Base-by-base conservation (phyloP, 2,888 invertebrate species). In the Cheiracanthium punctorium region DNA sequence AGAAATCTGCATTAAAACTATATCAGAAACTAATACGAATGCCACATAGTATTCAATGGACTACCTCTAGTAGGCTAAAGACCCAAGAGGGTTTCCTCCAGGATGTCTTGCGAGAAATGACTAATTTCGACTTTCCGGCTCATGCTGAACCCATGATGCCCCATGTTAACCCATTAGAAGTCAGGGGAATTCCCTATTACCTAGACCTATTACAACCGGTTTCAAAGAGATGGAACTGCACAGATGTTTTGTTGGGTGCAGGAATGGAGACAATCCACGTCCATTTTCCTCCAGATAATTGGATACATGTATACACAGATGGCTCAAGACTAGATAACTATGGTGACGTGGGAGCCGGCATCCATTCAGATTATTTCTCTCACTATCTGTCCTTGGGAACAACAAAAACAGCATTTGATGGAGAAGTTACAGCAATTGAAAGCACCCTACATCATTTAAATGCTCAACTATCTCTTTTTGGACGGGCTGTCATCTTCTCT, bases 1-100 rank as follows among this genome's bases (percentile, higher is more conserved):
- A 20, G 37, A 70, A 70, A 70, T 37, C 70, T 20, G 20, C 70
- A n/a, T n/a, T 70, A n/a, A 33, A 37, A 20, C 70, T 70, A n/a
- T n/a, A 37, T 70, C 70, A 70, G 37, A 70, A 70, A 70, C n/a
- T 70, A 20, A 33, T 70, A 20, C 12, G 37, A 17, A 0, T 70
- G 33, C 71, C 43, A 14, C 43, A 43, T 43, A 71, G 8, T 29
- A 14, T 8, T n/a, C 32, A n/a, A 14, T 71, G 28, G 43, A n/a
- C 43, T 43, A 43, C 37, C 0, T 71, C 43, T 71, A 43, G 37
- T 24, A 70, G 43, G 29, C 43, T 71, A 4, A 71, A 41, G 43
- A 43, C 43, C 24, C 71, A 71, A 24, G 71, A 24, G 8, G 48
- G 71, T 43, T 72, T 72, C 28, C 7, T 72, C 4, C 48, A 72